Evolutionary conservation across 2,113 vertebrate genomes (phyloP).

Genomic region (Bujurquina vittata): DNA sequence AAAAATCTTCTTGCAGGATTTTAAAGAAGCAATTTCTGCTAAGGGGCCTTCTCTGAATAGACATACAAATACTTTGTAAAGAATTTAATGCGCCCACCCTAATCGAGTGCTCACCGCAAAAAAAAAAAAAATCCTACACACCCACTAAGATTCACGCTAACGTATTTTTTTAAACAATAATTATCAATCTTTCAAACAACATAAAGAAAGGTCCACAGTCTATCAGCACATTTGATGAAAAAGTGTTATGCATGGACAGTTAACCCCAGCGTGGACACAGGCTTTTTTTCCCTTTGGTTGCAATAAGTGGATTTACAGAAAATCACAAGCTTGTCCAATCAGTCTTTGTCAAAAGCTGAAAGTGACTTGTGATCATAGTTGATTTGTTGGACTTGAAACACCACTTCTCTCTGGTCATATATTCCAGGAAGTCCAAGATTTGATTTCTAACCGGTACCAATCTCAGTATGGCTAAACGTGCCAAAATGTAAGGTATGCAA

Average conservation of each 20-base stretch:
- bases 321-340: background rate
- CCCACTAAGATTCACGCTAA: no score
- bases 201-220: no score
- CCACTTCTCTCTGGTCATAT: background rate
- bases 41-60: background rate
- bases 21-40: background rate
- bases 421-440: background rate
- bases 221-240: no score
- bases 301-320: background rate
- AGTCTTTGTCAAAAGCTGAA: background rate
- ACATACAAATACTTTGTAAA: background rate
- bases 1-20: background rate
- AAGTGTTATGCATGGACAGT: accelerated
- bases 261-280: background rate
- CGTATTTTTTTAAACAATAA: background rate
- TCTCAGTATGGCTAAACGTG: background rate
- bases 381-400: background rate
- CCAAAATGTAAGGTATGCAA: background rate
- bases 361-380: background rate
- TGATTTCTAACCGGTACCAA: background rate
- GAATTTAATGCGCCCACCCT: background rate
- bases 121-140: background rate
- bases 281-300: background rate
- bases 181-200: background rate
- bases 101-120: background rate